Evolutionary conservation across 2,797 vertebrate genomes (phyloP), one percentile per base, ranked within the genome.

Genomic region (Champsocephalus esox): DNA sequence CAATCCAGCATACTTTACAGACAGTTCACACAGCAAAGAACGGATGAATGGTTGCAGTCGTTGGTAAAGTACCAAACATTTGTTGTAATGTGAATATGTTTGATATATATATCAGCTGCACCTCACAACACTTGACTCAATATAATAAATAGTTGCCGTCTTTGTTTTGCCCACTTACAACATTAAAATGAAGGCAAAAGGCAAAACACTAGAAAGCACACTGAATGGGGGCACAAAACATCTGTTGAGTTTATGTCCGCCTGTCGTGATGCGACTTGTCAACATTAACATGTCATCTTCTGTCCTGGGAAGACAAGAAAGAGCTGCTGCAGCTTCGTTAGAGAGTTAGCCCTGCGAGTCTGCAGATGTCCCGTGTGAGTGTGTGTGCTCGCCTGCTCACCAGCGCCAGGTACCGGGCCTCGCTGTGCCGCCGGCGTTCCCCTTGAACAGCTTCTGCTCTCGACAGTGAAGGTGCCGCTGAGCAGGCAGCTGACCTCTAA

Each of bases 371-470:
- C 19, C 12, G 49, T 58, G 58, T 64, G 66, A 69, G 86, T 88
- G 32, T 77, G 79, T 73, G 73, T 56, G 62, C 67, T 54, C 3
- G 5, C 51, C 70, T 49, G 43, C 44, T 82, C 44, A 10, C 61
- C 48, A 0, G 85, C 81, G 66, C 79, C 85, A 81, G 85, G 75
- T 77, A 24, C 78, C 72, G 11, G n/a, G 19, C 73, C 56, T 57
- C 0, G 68, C 70, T 51, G 52, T 56, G 54, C 67, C 44, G 13
- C 61, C 7, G 49, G 34, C 9, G 14, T 9, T 52, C 32, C 12
- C 49, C 56, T 44, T 32, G 38, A 12, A 56, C 19, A 38, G 11
- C 68, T 28, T 5, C 38, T 6, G 28, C 19, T n/a, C 60, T 57
- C 12, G 45, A 56, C 57, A 64, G 80, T 34, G 45, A 50, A 73